phyloP scores from a whole-genome alignment of 2,888 invertebrate genomes.

The Drosophila hamatofila region DNA sequence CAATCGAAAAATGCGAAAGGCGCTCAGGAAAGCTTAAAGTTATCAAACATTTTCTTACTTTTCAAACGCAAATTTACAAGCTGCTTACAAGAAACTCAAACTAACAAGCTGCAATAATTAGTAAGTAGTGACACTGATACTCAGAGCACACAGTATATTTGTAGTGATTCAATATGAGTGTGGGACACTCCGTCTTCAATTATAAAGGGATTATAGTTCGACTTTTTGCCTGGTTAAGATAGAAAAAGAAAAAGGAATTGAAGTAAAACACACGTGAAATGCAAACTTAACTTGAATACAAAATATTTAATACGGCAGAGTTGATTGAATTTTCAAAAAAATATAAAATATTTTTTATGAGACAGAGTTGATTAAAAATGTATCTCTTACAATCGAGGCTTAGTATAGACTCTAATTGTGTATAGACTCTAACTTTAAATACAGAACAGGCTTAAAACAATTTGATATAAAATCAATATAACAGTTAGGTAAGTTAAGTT shows the following conservation, averaged over 20 bases:
- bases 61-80: slow-evolving; percentile 19
- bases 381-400: no score
- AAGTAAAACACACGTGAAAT: neutral
- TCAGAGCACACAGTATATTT: neutral
- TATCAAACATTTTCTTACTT: slow-evolving; percentile 7
- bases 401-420: no score
- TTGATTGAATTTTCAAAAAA: no score
- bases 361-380: no score
- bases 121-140: neutral
- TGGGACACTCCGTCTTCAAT: no score
- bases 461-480: no score
- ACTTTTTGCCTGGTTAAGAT: neutral
- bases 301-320: no score
- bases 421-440: no score
- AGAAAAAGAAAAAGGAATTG: neutral
- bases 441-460: no score
- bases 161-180: neutral
- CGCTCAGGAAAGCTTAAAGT: slow-evolving; percentile 35
- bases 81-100: slow-evolving; percentile 14
- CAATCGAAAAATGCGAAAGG: slow-evolving; percentile 29
- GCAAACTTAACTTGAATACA: neutral
- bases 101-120: slow-evolving; percentile 11
- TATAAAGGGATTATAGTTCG: neutral
- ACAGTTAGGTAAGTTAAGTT: no score
- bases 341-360: no score